phyloP scores from a whole-genome alignment of 1,140 invertebrate species.

The Macrosteles quadrilineatus region DNA sequence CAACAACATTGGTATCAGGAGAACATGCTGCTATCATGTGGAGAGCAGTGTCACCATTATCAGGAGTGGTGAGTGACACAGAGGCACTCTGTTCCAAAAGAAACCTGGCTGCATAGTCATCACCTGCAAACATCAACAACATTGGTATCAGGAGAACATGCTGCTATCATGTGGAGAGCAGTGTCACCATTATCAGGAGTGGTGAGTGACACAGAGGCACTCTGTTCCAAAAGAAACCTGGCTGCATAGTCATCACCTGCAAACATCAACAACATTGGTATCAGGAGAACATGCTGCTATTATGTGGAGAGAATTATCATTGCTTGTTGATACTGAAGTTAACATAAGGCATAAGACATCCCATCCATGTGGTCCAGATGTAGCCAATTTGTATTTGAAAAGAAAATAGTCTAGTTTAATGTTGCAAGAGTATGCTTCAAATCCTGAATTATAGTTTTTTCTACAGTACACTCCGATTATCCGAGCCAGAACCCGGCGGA shows the following conservation, averaged over 20 bases:
- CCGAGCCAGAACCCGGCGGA: too few relatives aligned
- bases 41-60: conserved; percentile 72
- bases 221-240: conserved; percentile 56
- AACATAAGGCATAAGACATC: too few relatives aligned
- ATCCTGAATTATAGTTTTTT: too few relatives aligned
- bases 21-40: conserved; percentile 70
- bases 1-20: conserved; percentile 49
- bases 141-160: conserved; percentile 47
- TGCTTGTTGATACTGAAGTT: too few relatives aligned
- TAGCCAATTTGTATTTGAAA: too few relatives aligned
- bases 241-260: conserved; percentile 55
- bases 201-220: conserved; percentile 53
- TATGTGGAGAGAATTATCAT: too few relatives aligned
- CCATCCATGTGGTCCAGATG: too few relatives aligned
- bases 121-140: conserved; percentile 49
- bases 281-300: too few relatives aligned
- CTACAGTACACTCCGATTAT: too few relatives aligned
- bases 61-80: conserved; percentile 54
- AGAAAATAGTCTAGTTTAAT: too few relatives aligned
- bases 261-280: too few relatives aligned
- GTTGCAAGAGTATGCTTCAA: too few relatives aligned
- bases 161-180: conserved; percentile 77
- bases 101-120: conserved; percentile 57
- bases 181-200: conserved; percentile 67
- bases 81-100: conserved; percentile 56